phyloP scores from a whole-genome alignment of 2,797 vertebrate species.

The Coreius guichenoti region DNA sequence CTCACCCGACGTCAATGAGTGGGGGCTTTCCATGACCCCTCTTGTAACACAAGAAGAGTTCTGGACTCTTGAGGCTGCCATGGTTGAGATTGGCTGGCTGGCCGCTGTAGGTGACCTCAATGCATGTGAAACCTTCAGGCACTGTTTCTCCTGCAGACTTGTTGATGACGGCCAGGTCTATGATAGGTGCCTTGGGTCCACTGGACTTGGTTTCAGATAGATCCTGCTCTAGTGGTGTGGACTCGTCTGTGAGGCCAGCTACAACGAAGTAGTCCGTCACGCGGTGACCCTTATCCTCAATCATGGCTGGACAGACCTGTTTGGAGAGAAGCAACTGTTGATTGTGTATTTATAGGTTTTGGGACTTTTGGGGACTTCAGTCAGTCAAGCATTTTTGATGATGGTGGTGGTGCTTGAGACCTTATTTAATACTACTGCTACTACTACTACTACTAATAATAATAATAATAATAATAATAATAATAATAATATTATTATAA shows the following conservation, averaged over 20 bases:
- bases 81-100: conserved; percentile 97
- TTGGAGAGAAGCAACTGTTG: not conserved
- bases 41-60: conserved; percentile 96
- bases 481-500: too few relatives aligned
- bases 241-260: conserved; percentile 93
- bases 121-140: conserved; percentile 95
- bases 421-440: too few relatives aligned
- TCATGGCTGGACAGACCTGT: conserved; percentile 85
- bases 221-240: conserved; percentile 91
- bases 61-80: conserved; percentile 96
- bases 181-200: conserved; percentile 94
- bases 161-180: conserved; percentile 93
- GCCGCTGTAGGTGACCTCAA: conserved; percentile 90
- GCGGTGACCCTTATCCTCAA: conserved; percentile 95
- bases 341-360: not conserved
- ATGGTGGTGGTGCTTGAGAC: too few relatives aligned
- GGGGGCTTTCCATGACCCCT: conserved; percentile 90
- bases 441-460: too few relatives aligned
- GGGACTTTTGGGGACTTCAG: not conserved
- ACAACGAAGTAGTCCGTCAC: conserved; percentile 99
- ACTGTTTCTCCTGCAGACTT: conserved; percentile 91
- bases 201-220: conserved; percentile 89
- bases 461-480: too few relatives aligned
- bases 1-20: conserved; percentile 94
- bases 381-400: too few relatives aligned